Evolutionary conservation across 2,797 vertebrate genomes (phyloP).

Genomic region (Lepus townsendii): DNA sequence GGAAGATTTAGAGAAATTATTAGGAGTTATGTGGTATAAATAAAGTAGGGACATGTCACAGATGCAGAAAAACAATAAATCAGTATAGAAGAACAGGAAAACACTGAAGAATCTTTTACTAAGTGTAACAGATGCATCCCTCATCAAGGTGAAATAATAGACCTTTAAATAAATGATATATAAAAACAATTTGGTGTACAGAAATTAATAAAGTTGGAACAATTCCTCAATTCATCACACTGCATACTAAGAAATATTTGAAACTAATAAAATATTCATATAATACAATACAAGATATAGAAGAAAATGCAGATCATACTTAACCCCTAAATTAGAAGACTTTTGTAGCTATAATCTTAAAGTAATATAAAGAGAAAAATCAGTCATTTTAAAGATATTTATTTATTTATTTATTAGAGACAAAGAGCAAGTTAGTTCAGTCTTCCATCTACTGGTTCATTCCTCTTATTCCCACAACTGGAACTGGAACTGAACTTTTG

Average conservation of each 20-base stretch:
- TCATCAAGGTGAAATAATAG: background rate
- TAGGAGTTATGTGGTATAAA: background rate
- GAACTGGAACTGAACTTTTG: no score
- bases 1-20: background rate
- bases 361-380: background rate
- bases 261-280: background rate
- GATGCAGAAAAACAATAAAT: background rate
- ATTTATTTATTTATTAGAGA: no score
- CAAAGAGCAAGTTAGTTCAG: no score
- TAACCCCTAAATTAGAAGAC: background rate
- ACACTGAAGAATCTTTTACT: background rate
- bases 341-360: slow-evolving; percentile 15
- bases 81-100: background rate
- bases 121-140: background rate
- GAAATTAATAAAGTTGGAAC: background rate
- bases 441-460: no score
- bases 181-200: background rate
- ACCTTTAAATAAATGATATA: background rate
- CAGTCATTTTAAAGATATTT: no score
- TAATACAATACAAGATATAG: background rate
- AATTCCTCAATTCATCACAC: background rate
- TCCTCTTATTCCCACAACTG: no score
- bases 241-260: background rate
- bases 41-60: background rate
- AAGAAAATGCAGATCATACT: background rate